phyloP scores from a whole-genome alignment of 2,888 invertebrate species.

The Sipunculus nudus region DNA sequence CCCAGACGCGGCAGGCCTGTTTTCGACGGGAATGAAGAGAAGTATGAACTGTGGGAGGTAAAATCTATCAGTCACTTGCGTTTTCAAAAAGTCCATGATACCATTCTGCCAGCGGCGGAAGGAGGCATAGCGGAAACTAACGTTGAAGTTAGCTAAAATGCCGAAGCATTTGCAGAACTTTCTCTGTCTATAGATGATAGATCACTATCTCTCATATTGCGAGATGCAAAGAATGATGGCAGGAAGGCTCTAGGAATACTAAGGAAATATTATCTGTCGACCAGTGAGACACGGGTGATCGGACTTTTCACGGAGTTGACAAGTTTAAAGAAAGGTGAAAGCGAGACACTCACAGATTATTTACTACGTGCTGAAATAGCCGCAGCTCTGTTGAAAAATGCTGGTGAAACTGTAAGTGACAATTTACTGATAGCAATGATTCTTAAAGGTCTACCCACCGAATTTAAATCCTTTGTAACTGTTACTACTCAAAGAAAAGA shows the following conservation, averaged over 20 bases:
- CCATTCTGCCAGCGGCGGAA: neutral
- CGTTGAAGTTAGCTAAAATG: constrained; percentile 25
- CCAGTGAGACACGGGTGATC: constrained; percentile 29
- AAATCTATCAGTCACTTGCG: constrained; percentile 16
- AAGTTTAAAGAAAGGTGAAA: constrained; percentile 11
- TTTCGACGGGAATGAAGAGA: neutral
- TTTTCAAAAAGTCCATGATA: constrained; percentile 15
- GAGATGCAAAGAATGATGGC: constrained; percentile 38
- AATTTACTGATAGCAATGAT: constrained; percentile 34
- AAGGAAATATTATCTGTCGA: constrained; percentile 18
- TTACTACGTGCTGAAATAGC: constrained; percentile 24
- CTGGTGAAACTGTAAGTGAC: constrained; percentile 24
- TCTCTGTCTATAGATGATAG: constrained; percentile 34
- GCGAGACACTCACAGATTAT: constrained; percentile 33
- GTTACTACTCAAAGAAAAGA: constrained; percentile 22
- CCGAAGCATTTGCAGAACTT: constrained; percentile 31
- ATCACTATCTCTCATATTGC: too few species aligned
- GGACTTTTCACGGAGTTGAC: constrained; percentile 31
- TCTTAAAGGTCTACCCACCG: constrained; percentile 29
- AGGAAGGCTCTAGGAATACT: constrained; percentile 34
- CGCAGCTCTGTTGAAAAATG: constrained; percentile 13
- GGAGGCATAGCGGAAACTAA: neutral
- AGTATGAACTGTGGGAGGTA: constrained; percentile 1
- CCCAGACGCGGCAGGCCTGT: neutral
- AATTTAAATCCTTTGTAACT: constrained; percentile 24